phyloP scores from a whole-genome alignment of 2,888 invertebrate species.

The Drosophila sordidula region DNA sequence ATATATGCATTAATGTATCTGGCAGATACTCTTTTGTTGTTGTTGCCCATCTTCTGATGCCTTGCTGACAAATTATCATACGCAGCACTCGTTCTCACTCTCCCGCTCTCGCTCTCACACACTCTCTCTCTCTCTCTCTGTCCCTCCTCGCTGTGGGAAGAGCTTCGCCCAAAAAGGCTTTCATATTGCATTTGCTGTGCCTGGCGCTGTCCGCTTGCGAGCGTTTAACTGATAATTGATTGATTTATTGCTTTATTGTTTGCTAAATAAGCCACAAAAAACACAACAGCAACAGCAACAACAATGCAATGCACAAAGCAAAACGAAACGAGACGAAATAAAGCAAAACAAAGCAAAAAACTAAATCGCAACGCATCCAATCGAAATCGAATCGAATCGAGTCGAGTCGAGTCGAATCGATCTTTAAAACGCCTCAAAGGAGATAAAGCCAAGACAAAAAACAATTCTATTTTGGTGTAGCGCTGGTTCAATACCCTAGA shows the following conservation, averaged over 20 bases:
- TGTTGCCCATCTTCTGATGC: slow-evolving; percentile 42
- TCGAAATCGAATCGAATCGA: slow-evolving; percentile 27
- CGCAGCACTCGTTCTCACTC: slow-evolving; percentile 11
- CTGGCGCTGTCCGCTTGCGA: slow-evolving; percentile 52
- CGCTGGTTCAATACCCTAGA: background rate
- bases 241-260: slow-evolving; percentile 80
- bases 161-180: slow-evolving; percentile 54
- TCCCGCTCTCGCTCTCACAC: background rate
- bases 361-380: slow-evolving; percentile 27
- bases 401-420: slow-evolving; percentile 30
- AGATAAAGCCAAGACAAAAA: slow-evolving; percentile 16
- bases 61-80: slow-evolving; percentile 71
- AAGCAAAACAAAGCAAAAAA: slow-evolving; percentile 30
- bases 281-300: slow-evolving; percentile 8
- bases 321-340: slow-evolving; percentile 21
- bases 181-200: slow-evolving; percentile 48
- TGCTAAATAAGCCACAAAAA: slow-evolving; percentile 71
- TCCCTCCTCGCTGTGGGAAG: slow-evolving; percentile 6
- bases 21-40: slow-evolving; percentile 23
- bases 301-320: slow-evolving; percentile 18
- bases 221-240: slow-evolving; percentile 75
- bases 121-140: background rate
- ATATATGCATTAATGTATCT: slow-evolving; percentile 20
- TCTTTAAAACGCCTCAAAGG: slow-evolving; percentile 24
- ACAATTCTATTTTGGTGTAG: background rate